Evolutionary conservation across 2,888 invertebrate genomes (phyloP).

Genomic region (Euphydryas editha): DNA sequence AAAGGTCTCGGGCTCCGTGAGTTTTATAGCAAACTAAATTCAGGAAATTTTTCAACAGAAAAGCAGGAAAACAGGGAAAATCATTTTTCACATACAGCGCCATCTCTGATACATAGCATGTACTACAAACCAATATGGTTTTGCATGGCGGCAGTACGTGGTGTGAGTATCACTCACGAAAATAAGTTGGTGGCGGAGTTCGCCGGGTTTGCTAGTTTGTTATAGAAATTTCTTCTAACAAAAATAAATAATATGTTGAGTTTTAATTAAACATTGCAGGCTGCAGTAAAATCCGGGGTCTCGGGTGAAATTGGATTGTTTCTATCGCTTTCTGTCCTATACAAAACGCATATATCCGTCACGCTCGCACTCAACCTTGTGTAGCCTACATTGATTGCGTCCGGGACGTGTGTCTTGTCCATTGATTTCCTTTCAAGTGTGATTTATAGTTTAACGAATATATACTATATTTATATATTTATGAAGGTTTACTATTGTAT

Average conservation of each 20-base stretch:
- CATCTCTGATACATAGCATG: too few species aligned
- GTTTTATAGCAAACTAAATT: too few species aligned
- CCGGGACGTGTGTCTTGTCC: conserved; percentile 41
- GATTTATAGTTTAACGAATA: conserved; percentile 23
- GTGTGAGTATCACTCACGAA: too few species aligned
- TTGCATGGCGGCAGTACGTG: too few species aligned
- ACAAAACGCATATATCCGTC: conserved; percentile 27
- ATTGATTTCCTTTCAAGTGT: conserved; percentile 39
- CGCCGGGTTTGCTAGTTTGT: too few species aligned
- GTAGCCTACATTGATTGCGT: conserved; percentile 43
- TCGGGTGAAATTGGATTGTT: conserved; percentile 22
- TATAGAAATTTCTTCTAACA: neutral
- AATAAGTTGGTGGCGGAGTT: too few species aligned
- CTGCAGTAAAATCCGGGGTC: conserved; percentile 41
- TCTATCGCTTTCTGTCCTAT: conserved; percentile 23
- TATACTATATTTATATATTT: conserved; percentile 6
- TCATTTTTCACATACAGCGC: too few species aligned
- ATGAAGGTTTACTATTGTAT: conserved; percentile 9
- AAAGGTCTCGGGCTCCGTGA: too few species aligned
- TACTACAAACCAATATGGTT: too few species aligned
- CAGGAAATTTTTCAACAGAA: too few species aligned
- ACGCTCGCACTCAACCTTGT: conserved; percentile 38
- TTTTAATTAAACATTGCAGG: conserved; percentile 38
- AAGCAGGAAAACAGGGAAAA: too few species aligned
- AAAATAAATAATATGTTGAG: conserved; percentile 10